Percentiles rank a stretch among this genome's conserved stretches.
Evolutionary conservation across 2,797 vertebrate species (phyloP).

Genomic region (Clarias fuscus): DNA sequence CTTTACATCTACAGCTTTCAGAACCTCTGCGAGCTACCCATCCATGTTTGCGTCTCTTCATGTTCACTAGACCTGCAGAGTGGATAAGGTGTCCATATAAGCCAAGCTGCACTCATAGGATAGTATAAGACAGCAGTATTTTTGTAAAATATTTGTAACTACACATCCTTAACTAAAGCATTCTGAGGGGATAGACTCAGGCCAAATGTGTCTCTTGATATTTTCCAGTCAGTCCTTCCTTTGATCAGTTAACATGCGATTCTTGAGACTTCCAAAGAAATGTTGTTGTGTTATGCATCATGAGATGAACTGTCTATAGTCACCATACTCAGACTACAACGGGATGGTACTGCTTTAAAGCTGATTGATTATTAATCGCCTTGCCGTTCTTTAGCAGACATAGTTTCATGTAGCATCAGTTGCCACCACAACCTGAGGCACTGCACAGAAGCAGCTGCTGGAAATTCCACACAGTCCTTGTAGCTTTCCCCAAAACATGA

Average conservation of each 20-base stretch:
- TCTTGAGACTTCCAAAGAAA: neutral
- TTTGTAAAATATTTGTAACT: neutral
- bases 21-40: neutral
- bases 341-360: conserved; percentile 27
- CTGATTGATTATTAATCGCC: conserved; percentile 42
- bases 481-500: conserved; percentile 54
- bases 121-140: neutral
- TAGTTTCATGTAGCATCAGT: conserved; percentile 49
- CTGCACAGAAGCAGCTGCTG: conserved; percentile 52
- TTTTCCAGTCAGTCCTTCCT: conserved; percentile 25
- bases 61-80: conserved; percentile 12
- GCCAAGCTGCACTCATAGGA: neutral
- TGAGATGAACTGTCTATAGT: conserved; percentile 10
- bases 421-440: conserved; percentile 53
- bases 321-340: neutral
- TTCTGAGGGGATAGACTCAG: conserved; percentile 17
- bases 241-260: conserved; percentile 34
- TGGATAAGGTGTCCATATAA: neutral
- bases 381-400: conserved; percentile 33
- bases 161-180: conserved; percentile 7
- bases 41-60: conserved; percentile 4
- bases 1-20: conserved; percentile 59
- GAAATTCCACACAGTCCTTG: conserved; percentile 53
- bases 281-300: neutral
- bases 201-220: conserved; percentile 23